Conservation (phyloP, 2,797 vertebrate genomes). For the Vireo griseus region DNA sequence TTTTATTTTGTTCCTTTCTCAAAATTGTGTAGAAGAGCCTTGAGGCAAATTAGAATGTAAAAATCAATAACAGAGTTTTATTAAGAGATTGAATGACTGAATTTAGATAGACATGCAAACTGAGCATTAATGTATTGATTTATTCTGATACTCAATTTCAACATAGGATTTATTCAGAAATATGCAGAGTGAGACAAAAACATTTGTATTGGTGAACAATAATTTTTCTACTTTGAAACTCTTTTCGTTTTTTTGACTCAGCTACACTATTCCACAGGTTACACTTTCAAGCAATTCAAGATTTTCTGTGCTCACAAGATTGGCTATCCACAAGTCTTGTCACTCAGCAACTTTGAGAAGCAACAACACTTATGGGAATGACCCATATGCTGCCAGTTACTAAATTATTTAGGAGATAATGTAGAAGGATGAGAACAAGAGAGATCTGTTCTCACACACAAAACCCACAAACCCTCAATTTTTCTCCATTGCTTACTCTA, state of each 20-base stretch:
- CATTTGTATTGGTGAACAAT: neutral
- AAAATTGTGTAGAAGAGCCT: neutral
- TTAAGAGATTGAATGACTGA: neutral
- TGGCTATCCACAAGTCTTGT: neutral
- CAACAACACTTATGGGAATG: neutral
- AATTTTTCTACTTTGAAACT: neutral
- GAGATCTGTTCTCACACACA: neutral
- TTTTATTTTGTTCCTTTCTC: neutral
- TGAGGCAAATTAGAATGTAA: conserved; percentile 5
- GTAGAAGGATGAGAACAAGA: neutral
- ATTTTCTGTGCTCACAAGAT: neutral
- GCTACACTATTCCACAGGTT: neutral
- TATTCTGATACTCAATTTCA: neutral
- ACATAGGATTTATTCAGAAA: neutral
- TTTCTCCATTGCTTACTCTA: neutral
- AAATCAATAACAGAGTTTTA: conserved; percentile 39
- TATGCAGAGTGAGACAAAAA: neutral
- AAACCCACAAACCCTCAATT: neutral
- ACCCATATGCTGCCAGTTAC: neutral
- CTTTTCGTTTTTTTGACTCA: neutral
- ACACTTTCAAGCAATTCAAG: neutral
- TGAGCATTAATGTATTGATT: neutral
- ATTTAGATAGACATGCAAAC: conserved; percentile 1
- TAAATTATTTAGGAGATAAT: neutral
- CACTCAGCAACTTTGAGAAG: neutral